These are phyloP conservation scores for Dysdera silvatica DNA, from an alignment of 1,140 invertebrate genomes.

Conservation along the genomic window DNA sequence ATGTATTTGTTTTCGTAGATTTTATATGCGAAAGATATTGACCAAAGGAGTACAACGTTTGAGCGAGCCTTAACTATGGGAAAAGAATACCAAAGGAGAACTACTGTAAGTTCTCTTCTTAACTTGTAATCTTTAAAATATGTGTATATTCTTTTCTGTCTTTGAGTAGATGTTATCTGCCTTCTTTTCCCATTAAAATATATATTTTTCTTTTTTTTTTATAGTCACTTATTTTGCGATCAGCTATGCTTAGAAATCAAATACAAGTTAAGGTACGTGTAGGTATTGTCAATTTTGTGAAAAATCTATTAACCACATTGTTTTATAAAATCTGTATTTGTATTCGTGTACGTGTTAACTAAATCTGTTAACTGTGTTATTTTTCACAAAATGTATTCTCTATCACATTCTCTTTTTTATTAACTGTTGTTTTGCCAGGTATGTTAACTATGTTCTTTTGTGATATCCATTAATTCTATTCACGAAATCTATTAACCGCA, in stretches of 20 bases:
- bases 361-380: background rate
- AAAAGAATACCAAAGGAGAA: constrained; percentile 83
- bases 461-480: no score
- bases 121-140: constrained; percentile 37
- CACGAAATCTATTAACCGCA: no score
- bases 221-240: constrained; percentile 69
- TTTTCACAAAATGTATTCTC: background rate
- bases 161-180: background rate
- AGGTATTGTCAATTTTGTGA: background rate
- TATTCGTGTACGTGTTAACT: background rate
- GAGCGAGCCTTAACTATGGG: constrained; percentile 84
- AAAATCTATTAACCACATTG: background rate
- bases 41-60: constrained; percentile 91
- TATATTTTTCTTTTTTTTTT: constrained; percentile 30
- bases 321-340: background rate
- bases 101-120: constrained; percentile 40
- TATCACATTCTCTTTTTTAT: no score
- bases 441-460: no score
- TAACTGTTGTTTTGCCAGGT: no score
- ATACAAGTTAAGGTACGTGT: constrained; percentile 30
- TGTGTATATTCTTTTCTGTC: constrained; percentile 46
- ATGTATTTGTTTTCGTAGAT: constrained; percentile 53
- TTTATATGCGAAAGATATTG: constrained; percentile 91
- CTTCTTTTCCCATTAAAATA: background rate
- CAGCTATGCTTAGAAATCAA: constrained; percentile 62